Evolutionary conservation across 2,888 invertebrate genomes (phyloP), one percentile per base, ranked within the genome.

Genomic region (Choreutis nemorana): DNA sequence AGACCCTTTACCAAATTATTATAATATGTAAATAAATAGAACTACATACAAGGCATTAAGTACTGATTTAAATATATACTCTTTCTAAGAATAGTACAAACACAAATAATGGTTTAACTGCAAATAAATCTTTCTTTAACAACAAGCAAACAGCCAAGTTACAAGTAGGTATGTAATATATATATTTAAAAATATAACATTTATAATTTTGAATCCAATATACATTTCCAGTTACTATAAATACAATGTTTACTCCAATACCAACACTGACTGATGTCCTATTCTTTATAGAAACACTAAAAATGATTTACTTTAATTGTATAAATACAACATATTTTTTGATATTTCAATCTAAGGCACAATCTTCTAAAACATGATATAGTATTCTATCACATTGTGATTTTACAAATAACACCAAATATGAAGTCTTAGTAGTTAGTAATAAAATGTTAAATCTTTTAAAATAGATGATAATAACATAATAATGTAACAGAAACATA

Each of bases 1-100:
- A 78, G 73, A 78, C 78, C 78, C 78, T 75, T 78, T 78, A 78
- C 78, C 78, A 78, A 77, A 77, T 75, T 73, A 78, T 63, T 64
- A 66, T 65, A 73, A 70, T n/a, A n/a, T n/a, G 71, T 73, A 77
- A 77, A 77, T 77, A 78, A 79, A 78, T 77, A 77, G 55, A 75
- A 68, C 72, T 75, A 77, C 65, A 65, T 70, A 71, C 56, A 61
- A 54, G 66, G 71, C 70, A 72, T 56, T 72, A 73, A 71, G 64
- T 77, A 78, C 73, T 66, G 63, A 60, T n/a, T n/a, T n/a, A n/a
- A n/a, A n/a, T n/a, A n/a, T n/a, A n/a, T n/a, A n/a, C n/a, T n/a
- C n/a, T n/a, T n/a, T n/a, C n/a, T n/a, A n/a, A n/a, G n/a, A n/a
- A n/a, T n/a, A n/a, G n/a, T n/a, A n/a, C n/a, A n/a, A n/a, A n/a